phyloP scores from a whole-genome alignment of 2,797 vertebrate genomes.

The Sibirionetta formosa region DNA sequence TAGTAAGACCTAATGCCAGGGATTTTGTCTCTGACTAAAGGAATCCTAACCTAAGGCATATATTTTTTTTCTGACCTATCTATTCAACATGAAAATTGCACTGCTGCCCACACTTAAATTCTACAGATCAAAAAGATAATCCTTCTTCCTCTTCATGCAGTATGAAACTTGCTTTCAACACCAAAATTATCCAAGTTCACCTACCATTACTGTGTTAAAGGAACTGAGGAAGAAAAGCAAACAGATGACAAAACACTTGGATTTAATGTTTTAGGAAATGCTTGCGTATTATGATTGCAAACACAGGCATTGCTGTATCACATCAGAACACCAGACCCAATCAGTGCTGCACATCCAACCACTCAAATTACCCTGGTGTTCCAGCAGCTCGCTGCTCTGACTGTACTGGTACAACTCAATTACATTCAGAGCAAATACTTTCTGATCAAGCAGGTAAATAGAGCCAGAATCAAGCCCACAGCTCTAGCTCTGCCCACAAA shows the following conservation, averaged over 20 bases:
- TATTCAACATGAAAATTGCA: neutral
- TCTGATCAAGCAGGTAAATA: neutral
- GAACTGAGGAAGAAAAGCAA: neutral
- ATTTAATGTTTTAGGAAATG: neutral
- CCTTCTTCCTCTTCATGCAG: neutral
- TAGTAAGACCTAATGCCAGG: neutral
- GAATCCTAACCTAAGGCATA: neutral
- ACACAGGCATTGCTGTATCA: neutral
- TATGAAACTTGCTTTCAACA: neutral
- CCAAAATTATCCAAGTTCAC: neutral
- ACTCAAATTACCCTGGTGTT: neutral
- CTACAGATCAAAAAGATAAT: neutral
- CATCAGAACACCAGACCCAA: neutral
- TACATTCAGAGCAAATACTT: neutral
- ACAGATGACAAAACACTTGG: neutral
- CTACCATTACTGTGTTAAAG: neutral
- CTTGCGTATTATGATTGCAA: rapidly evolving
- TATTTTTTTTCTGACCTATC: neutral
- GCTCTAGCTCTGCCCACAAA: neutral
- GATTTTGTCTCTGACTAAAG: conserved; percentile 19
- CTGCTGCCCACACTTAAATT: neutral
- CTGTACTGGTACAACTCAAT: neutral
- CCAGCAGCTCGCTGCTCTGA: neutral
- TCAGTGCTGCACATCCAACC: neutral
- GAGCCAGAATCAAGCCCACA: neutral